Evolutionary conservation across 2,797 vertebrate genomes (phyloP).

Genomic region (Chaenodraco wilsoni): DNA sequence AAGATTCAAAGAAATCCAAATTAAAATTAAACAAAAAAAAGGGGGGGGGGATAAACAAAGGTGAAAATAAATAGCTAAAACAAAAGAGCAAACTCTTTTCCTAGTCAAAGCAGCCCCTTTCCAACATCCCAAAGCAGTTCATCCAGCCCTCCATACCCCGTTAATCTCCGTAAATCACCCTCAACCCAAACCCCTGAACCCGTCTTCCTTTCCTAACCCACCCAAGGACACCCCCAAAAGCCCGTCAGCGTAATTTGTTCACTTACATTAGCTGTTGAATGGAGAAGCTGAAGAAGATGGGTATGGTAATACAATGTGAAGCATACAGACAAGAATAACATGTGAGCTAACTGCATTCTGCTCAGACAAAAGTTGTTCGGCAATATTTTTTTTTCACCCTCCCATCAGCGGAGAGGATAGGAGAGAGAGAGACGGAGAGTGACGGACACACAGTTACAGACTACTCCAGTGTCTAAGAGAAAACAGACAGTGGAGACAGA

Average conservation of each 20-base stretch:
- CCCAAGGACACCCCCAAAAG: conserved; percentile 80
- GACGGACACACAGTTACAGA: conserved; percentile 82
- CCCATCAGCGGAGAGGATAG: conserved; percentile 71
- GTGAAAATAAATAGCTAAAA: conserved; percentile 78
- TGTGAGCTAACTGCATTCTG: conserved; percentile 91
- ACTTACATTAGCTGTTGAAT: conserved; percentile 94
- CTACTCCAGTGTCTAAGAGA: conserved; percentile 82
- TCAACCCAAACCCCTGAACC: conserved; percentile 54
- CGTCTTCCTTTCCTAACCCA: conserved; percentile 58
- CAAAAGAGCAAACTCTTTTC: conserved; percentile 70
- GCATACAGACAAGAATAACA: conserved; percentile 88
- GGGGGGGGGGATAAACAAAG: conserved; percentile 54
- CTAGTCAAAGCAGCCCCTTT: conserved; percentile 71
- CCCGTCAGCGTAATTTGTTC: conserved; percentile 84
- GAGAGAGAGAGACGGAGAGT: conserved; percentile 50
- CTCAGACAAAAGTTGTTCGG: conserved; percentile 86
- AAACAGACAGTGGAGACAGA: conserved; percentile 80
- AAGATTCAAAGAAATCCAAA: conserved; percentile 76
- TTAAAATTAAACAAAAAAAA: conserved; percentile 57
- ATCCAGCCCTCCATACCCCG: conserved; percentile 58
- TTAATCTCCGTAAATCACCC: conserved; percentile 49
- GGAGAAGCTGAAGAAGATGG: conserved; percentile 92
- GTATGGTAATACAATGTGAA: conserved; percentile 88
- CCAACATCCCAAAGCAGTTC: conserved; percentile 62
- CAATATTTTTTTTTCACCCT: conserved; percentile 80